A percentile compares a stretch with the other conserved stretches of the same genome.
Conservation (phyloP, 1,140 invertebrate species). For the Orius insidiosus region DNA sequence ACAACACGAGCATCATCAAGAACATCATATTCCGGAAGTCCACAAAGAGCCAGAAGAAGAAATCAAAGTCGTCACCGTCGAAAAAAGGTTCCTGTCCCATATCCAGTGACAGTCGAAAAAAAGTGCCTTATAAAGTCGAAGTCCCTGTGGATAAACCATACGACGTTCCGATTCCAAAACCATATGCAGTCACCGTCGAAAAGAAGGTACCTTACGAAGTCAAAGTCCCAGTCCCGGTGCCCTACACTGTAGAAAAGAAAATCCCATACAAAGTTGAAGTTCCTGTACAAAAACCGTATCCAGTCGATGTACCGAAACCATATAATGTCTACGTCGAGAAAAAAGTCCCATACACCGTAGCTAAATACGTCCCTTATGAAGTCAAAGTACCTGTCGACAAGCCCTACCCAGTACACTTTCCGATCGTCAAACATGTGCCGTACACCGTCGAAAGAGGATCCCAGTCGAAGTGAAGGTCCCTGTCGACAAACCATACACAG, state of each 20-base stretch:
- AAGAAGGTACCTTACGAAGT: constrained; percentile 25
- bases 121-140: constrained; percentile 47
- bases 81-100: constrained; percentile 27
- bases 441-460: constrained; percentile 17
- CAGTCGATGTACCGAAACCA: constrained; percentile 36
- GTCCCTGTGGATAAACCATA: constrained; percentile 46
- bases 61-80: constrained; percentile 21
- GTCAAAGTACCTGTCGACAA: constrained; percentile 51
- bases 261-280: constrained; percentile 22
- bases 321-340: constrained; percentile 26
- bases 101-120: constrained; percentile 28
- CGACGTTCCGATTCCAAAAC: constrained; percentile 26
- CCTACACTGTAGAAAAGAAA: constrained; percentile 14
- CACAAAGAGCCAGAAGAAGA: constrained; percentile 1
- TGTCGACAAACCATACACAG: constrained; percentile 19
- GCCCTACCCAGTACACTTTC: constrained; percentile 41
- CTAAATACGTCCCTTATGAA: constrained; percentile 42
- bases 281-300: constrained; percentile 27
- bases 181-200: constrained; percentile 50
- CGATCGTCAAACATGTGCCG: constrained; percentile 14
- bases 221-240: constrained; percentile 6
- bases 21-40: too few relatives aligned
- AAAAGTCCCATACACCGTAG: constrained; percentile 34
- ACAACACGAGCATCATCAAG: too few relatives aligned
- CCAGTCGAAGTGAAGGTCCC: constrained; percentile 14